Evolutionary conservation across 2,113 vertebrate species (phyloP).

Genomic region (Elephantulus edwardii): DNA sequence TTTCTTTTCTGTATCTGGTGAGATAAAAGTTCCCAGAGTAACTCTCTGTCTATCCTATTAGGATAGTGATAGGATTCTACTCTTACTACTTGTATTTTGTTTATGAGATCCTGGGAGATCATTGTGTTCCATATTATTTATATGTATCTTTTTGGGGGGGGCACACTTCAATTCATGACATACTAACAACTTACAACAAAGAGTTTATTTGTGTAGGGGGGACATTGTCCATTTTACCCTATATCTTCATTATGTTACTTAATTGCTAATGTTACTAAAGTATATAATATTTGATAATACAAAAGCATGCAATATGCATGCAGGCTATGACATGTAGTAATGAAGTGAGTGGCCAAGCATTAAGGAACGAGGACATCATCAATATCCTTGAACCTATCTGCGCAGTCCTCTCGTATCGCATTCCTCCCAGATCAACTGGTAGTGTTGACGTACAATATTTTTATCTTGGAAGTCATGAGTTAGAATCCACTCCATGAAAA

Average conservation of each 20-base stretch:
- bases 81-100: too few species aligned
- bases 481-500: too few species aligned
- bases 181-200: background rate
- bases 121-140: too few species aligned
- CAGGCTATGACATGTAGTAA: too few species aligned
- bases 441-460: background rate
- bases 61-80: too few species aligned
- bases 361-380: background rate
- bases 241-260: background rate
- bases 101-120: too few species aligned
- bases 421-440: background rate
- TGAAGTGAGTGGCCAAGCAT: background rate
- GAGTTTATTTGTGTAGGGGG: background rate
- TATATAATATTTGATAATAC: background rate
- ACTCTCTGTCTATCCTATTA: too few species aligned
- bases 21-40: too few species aligned
- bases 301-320: background rate
- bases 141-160: too few species aligned
- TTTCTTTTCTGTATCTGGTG: too few species aligned
- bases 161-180: too few species aligned
- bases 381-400: background rate
- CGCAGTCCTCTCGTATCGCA: background rate
- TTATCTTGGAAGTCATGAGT: too few species aligned
- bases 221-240: constrained; percentile 4
- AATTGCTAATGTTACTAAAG: background rate